A percentile compares a stretch with the other conserved stretches of the same genome.
Evolutionary conservation across 2,888 invertebrate genomes (phyloP).

Genomic region (Himalopsyche anomala): DNA sequence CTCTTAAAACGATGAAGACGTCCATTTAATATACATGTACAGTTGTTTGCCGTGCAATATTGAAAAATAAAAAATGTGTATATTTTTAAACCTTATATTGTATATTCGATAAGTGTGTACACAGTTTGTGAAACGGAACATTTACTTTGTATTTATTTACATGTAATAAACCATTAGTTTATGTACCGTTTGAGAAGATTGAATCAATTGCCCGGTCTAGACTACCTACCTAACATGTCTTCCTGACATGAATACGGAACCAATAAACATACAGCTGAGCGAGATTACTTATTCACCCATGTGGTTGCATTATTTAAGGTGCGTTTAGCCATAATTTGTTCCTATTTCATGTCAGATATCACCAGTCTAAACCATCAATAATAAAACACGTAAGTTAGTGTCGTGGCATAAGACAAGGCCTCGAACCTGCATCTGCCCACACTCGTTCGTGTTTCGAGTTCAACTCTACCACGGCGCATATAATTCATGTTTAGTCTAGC

Average conservation of each 20-base stretch:
- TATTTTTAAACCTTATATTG: too few relatives aligned
- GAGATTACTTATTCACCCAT: neutral
- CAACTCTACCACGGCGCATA: neutral
- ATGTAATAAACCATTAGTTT: neutral
- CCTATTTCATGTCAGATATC: conserved; percentile 14
- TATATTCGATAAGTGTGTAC: too few relatives aligned
- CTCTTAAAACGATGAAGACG: too few relatives aligned
- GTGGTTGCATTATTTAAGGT: neutral
- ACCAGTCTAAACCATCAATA: conserved; percentile 26
- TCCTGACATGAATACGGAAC: conserved; percentile 1
- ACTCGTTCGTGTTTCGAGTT: conserved; percentile 9
- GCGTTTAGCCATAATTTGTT: conserved; percentile 21
- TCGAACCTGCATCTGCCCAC: conserved; percentile 17
- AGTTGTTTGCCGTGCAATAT: too few relatives aligned
- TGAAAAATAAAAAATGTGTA: too few relatives aligned
- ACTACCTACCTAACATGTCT: neutral
- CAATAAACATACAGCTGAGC: neutral
- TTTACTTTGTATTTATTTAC: too few relatives aligned
- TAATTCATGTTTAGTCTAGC: conserved; percentile 20
- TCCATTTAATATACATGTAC: too few relatives aligned
- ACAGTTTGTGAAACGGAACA: too few relatives aligned
- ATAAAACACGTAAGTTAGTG: conserved; percentile 22
- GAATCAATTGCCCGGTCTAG: conserved; percentile 1
- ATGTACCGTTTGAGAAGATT: neutral
- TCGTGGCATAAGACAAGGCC: neutral